Evolutionary conservation across 2,797 vertebrate genomes (phyloP).

Genomic region (Lacerta viridis): DNA sequence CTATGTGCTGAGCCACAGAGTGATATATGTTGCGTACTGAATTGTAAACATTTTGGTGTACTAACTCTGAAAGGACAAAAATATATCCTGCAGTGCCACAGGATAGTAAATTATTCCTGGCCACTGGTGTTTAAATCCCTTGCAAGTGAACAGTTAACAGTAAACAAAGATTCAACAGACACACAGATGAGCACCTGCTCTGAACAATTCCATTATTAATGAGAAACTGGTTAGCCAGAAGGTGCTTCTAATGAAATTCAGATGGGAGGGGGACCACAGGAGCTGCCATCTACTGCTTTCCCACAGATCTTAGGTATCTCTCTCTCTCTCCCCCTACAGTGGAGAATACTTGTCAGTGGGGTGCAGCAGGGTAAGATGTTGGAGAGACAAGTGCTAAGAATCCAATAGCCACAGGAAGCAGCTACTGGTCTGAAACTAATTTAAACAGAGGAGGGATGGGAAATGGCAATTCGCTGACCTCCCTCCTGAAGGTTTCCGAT

Average conservation of each 20-base stretch:
- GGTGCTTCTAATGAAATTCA: slow-evolving; percentile 73
- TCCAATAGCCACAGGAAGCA: background rate
- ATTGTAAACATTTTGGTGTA: background rate
- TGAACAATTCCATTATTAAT: slow-evolving; percentile 74
- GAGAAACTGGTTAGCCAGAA: slow-evolving; percentile 73
- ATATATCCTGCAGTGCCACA: background rate
- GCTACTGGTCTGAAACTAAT: background rate
- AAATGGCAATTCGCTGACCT: background rate
- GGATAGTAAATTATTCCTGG: background rate
- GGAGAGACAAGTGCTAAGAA: background rate
- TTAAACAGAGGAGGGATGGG: background rate
- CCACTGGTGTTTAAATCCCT: background rate
- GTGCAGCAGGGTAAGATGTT: background rate
- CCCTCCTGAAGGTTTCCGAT: background rate
- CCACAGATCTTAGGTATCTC: slow-evolving; percentile 71
- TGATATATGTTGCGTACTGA: background rate
- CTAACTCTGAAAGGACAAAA: background rate
- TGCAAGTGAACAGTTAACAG: background rate
- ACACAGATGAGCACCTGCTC: slow-evolving; percentile 69
- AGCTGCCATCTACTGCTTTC: slow-evolving; percentile 66
- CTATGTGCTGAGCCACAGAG: too few species aligned
- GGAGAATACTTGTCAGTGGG: background rate
- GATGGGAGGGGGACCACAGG: slow-evolving; percentile 16
- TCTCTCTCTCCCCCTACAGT: background rate
- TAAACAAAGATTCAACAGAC: slow-evolving; percentile 38